Conservation (phyloP, 2,797 vertebrate species). For the Aeoliscus strigatus region DNA sequence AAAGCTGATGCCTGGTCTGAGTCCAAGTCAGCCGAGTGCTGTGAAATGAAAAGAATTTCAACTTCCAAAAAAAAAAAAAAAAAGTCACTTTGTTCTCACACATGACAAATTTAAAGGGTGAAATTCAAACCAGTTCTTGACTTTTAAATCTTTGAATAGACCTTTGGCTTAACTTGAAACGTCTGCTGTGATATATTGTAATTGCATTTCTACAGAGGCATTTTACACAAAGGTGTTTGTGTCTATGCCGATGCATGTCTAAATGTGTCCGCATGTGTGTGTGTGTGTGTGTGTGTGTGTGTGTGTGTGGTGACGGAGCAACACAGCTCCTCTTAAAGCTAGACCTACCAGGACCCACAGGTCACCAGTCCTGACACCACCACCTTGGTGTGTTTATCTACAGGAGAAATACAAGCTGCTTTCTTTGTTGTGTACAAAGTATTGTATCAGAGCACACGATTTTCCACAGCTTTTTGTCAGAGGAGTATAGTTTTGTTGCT, state of each 20-base stretch:
- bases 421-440: constrained; percentile 13
- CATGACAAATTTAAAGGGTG: constrained; percentile 1
- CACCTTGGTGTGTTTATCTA: constrained; percentile 16
- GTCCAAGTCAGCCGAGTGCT: constrained; percentile 52
- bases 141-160: background rate
- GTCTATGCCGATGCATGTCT: constrained; percentile 6
- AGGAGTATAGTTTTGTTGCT: background rate
- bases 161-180: background rate
- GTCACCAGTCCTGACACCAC: constrained; percentile 49
- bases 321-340: constrained; percentile 50
- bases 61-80: constrained; percentile 28
- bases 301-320: constrained; percentile 58
- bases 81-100: constrained; percentile 3
- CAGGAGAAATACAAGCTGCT: constrained; percentile 17
- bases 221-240: constrained; percentile 20
- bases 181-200: constrained; percentile 1
- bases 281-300: constrained; percentile 16
- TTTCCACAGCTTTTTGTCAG: background rate
- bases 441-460: constrained; percentile 8
- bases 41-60: constrained; percentile 34
- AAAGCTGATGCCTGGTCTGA: constrained; percentile 62
- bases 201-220: constrained; percentile 12
- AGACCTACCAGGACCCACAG: constrained; percentile 68
- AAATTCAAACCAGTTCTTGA: constrained; percentile 13
- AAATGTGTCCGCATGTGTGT: constrained; percentile 9